These are phyloP conservation scores for Galerucella pusilla DNA, from an alignment of 2,888 invertebrate genomes.

Conservation along the genomic window DNA sequence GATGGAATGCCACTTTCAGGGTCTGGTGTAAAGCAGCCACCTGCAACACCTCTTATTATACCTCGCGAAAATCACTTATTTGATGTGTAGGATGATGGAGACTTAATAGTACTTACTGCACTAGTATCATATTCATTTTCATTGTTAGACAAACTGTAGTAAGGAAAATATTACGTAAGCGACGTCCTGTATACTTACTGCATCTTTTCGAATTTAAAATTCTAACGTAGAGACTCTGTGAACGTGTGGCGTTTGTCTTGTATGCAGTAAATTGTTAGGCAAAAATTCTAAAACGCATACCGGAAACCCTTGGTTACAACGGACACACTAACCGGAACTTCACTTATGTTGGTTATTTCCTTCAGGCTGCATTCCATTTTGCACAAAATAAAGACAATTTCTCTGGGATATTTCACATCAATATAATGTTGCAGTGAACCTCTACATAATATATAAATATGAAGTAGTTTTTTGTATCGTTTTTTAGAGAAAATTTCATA, in stretches of 20 bases:
- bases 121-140: no score
- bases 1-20: no score
- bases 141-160: no score
- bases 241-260: constrained; percentile 26
- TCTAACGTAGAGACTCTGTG: background rate
- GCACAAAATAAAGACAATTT: constrained; percentile 6
- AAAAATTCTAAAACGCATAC: constrained; percentile 30
- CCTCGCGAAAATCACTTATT: no score
- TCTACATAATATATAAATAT: background rate
- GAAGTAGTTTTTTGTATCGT: background rate
- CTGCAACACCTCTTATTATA: no score
- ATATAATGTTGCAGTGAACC: background rate
- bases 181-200: background rate
- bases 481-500: no score
- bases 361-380: constrained; percentile 22
- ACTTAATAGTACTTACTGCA: no score
- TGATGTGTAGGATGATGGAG: no score
- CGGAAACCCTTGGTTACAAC: constrained; percentile 26
- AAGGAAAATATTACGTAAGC: no score
- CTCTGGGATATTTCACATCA: background rate
- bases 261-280: constrained; percentile 35
- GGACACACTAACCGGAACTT: constrained; percentile 26
- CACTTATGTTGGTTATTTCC: constrained; percentile 35
- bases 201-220: background rate
- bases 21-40: no score